A percentile compares a stretch with the other conserved stretches of the same genome.
Evolutionary conservation across 2,797 vertebrate genomes (phyloP).

Genomic region (Psittacula echo): DNA sequence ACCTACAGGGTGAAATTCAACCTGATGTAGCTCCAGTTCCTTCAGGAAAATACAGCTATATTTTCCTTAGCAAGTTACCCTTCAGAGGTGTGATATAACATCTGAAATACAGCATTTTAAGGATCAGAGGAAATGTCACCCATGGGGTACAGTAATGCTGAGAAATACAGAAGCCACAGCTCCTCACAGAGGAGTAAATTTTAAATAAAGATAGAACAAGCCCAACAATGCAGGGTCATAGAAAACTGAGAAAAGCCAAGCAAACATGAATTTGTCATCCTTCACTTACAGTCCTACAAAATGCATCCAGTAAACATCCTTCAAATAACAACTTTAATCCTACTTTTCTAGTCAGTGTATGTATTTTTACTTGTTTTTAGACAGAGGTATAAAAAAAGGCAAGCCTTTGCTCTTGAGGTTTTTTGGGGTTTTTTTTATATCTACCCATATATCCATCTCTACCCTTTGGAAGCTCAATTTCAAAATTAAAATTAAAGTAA

Average conservation of each 20-base stretch:
- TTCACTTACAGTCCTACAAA: not conserved
- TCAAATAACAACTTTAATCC: not conserved
- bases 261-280: not conserved
- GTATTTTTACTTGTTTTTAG: not conserved
- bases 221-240: not conserved
- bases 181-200: conserved; percentile 53
- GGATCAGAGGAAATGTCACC: conserved; percentile 64
- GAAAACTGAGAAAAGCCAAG: conserved; percentile 13
- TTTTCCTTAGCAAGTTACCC: conserved; percentile 26
- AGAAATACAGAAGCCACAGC: conserved; percentile 59
- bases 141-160: conserved; percentile 39
- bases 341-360: not conserved
- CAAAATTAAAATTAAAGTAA: conserved; percentile 1
- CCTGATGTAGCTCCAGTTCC: not conserved
- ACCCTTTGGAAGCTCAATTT: not conserved
- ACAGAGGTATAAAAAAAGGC: not conserved
- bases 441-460: not conserved
- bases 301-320: not conserved
- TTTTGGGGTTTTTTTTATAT: not conserved
- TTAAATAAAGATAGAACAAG: conserved; percentile 46
- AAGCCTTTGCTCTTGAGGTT: not conserved
- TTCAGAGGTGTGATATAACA: conserved; percentile 28
- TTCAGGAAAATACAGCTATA: conserved; percentile 12
- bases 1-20: conserved; percentile 45
- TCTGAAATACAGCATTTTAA: conserved; percentile 47